These are phyloP conservation scores for Meloidogyne chitwoodi DNA, from an alignment of 1,140 invertebrate species.

Conservation along the genomic window DNA sequence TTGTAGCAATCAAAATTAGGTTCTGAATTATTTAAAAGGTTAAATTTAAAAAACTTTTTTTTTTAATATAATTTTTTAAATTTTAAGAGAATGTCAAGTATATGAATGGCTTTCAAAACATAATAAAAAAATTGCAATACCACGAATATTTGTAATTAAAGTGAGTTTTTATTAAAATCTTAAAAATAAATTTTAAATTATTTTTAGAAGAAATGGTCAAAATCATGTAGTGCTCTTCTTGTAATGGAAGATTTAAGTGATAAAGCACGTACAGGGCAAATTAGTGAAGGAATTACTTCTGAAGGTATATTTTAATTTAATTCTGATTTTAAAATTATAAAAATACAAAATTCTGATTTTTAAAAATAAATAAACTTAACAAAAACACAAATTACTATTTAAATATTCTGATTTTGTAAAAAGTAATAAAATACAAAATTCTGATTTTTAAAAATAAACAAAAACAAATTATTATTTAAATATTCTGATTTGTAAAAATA, in stretches of 20 bases:
- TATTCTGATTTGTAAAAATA: neutral
- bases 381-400: constrained; percentile 5
- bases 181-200: neutral
- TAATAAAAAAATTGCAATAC: constrained; percentile 48
- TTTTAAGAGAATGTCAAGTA: constrained; percentile 49
- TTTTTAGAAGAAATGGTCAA: constrained; percentile 42
- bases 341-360: neutral
- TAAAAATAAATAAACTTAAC: too few relatives aligned
- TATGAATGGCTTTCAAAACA: constrained; percentile 56
- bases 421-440: neutral
- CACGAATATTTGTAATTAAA: constrained; percentile 54
- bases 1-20: constrained; percentile 19
- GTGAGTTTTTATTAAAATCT: constrained; percentile 19
- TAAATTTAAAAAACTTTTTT: neutral
- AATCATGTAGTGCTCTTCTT: constrained; percentile 44
- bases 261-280: constrained; percentile 33
- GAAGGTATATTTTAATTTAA: constrained; percentile 24
- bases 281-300: constrained; percentile 37
- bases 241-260: constrained; percentile 57
- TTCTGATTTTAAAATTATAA: constrained; percentile 14
- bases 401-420: constrained; percentile 15
- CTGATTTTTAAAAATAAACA: neutral
- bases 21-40: constrained; percentile 18
- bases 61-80: constrained; percentile 1
- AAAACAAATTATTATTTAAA: too few relatives aligned